Conservation (phyloP, 2,113 vertebrate species). For the Pteruthius melanotis region DNA sequence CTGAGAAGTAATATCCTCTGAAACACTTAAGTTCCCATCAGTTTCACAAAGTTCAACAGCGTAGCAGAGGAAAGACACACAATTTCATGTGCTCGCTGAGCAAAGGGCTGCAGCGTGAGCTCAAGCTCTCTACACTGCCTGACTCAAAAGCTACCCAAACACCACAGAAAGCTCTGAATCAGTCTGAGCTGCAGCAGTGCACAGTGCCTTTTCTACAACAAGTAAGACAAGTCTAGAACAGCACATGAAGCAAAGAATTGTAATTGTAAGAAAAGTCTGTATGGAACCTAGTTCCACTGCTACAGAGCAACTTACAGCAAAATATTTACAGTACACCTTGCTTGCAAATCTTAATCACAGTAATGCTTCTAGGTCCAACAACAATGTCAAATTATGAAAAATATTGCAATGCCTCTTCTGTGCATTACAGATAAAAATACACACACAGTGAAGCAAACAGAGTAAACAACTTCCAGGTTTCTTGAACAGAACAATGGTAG, state of each 20-base stretch:
- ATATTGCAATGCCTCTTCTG: not conserved
- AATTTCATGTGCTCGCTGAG: not conserved
- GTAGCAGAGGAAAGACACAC: not conserved
- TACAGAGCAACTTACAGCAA: not conserved
- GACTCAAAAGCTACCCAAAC: not conserved
- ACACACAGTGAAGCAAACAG: not conserved
- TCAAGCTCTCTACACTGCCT: not conserved
- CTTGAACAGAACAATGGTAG: not conserved
- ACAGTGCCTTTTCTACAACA: not conserved
- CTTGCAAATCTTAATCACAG: not conserved
- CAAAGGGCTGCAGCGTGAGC: not conserved
- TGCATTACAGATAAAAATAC: not conserved
- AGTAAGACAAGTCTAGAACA: not conserved
- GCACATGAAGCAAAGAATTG: not conserved
- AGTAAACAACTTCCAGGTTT: not conserved
- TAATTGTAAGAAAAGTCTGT: not conserved
- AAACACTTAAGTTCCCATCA: not conserved
- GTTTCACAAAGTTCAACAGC: not conserved
- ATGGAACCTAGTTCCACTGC: not conserved
- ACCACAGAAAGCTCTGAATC: not conserved
- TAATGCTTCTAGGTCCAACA: not conserved
- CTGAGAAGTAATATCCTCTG: not conserved
- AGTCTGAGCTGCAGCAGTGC: not conserved
- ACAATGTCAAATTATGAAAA: not conserved
- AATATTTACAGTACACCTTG: not conserved